Conservation (phyloP, 2,888 invertebrate genomes). For the Hofmannophila pseudospretella region DNA sequence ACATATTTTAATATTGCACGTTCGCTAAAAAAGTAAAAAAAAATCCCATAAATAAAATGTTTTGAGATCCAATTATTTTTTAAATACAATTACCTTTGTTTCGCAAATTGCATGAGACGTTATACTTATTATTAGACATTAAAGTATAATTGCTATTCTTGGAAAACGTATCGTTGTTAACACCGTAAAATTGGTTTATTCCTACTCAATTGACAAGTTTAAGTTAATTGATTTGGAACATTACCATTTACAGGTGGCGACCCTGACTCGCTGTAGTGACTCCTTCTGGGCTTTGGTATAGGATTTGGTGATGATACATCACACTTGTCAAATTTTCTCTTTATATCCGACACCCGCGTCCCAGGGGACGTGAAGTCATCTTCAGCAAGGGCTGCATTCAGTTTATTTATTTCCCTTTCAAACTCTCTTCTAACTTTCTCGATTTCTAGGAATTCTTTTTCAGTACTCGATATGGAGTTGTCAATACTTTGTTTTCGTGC, state of each 20-base stretch:
- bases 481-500: constrained; percentile 60
- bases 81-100: constrained; percentile 17
- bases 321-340: constrained; percentile 71
- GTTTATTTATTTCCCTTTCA: constrained; percentile 66
- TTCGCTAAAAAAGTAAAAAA: constrained; percentile 12
- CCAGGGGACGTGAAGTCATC: constrained; percentile 49
- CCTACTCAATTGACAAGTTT: constrained; percentile 4
- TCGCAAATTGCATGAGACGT: neutral
- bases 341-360: constrained; percentile 61
- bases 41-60: neutral
- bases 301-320: constrained; percentile 73
- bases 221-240: constrained; percentile 7
- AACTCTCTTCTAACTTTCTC: constrained; percentile 64
- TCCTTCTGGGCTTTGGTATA: constrained; percentile 77
- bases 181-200: neutral
- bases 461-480: constrained; percentile 61
- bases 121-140: too few species aligned
- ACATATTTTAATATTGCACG: constrained; percentile 21
- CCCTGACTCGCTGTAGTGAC: constrained; percentile 49
- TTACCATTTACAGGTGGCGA: constrained; percentile 23
- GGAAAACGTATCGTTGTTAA: neutral
- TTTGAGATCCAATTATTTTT: constrained; percentile 18
- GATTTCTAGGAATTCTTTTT: constrained; percentile 69
- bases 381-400: constrained; percentile 69
- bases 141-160: constrained; percentile 2